Percentiles rank a stretch among this genome's conserved stretches.
phyloP scores from a whole-genome alignment of 2,797 vertebrate species.

The Acomys russatus region DNA sequence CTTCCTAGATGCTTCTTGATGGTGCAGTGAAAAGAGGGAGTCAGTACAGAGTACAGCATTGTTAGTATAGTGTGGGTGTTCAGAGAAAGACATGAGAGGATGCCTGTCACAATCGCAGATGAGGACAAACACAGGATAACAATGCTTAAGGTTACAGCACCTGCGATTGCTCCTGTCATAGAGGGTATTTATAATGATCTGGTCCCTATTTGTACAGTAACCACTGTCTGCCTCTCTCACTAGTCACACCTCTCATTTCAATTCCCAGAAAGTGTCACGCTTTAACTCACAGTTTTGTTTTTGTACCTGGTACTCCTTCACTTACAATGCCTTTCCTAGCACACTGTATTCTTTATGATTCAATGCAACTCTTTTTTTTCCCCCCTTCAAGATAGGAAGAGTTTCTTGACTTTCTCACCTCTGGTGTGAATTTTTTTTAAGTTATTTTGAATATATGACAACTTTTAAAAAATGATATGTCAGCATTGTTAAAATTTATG shows the following conservation, averaged over 20 bases:
- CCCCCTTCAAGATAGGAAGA: background rate
- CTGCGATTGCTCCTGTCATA: background rate
- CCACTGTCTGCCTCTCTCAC: background rate
- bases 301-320: background rate
- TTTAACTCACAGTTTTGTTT: background rate
- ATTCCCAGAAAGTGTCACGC: background rate
- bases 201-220: background rate
- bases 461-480: too few species aligned
- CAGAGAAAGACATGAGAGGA: background rate
- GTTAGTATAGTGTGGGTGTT: background rate
- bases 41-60: background rate
- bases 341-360: conserved; percentile 1
- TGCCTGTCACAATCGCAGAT: background rate
- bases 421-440: background rate
- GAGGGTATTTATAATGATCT: background rate
- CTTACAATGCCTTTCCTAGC: background rate
- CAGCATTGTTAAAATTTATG: background rate
- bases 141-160: background rate
- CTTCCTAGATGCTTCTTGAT: background rate
- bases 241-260: background rate
- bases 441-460: background rate
- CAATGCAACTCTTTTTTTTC: conserved; percentile 2
- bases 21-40: background rate
- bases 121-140: background rate
- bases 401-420: background rate